phyloP scores from a whole-genome alignment of 2,888 invertebrate genomes.

The Vandiemenella viatica region DNA sequence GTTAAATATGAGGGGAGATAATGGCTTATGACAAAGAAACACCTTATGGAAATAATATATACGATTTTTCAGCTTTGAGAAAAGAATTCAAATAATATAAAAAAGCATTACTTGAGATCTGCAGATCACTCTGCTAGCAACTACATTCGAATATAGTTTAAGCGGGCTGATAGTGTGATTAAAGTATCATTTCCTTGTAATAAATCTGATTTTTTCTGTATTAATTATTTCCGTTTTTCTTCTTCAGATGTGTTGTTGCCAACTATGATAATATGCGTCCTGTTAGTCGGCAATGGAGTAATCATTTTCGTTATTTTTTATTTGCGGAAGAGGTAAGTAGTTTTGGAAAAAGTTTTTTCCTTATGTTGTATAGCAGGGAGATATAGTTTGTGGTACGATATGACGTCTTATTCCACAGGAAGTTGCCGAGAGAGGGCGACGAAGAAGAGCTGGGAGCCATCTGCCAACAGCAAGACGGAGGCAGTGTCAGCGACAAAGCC shows the following conservation, averaged over 20 bases:
- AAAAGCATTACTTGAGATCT: too few species aligned
- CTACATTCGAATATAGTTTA: too few species aligned
- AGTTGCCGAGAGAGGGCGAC: constrained; percentile 3
- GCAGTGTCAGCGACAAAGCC: constrained; percentile 8
- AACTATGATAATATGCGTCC: constrained; percentile 49
- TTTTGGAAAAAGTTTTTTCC: neutral
- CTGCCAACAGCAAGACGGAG: constrained; percentile 10
- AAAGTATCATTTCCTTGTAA: too few species aligned
- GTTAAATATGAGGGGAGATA: too few species aligned
- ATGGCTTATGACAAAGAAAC: too few species aligned
- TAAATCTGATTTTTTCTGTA: too few species aligned
- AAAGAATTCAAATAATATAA: too few species aligned
- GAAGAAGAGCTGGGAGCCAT: constrained; percentile 11
- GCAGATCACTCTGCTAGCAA: too few species aligned
- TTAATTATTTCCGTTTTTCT: too few species aligned
- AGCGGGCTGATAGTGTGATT: too few species aligned
- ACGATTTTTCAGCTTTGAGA: too few species aligned
- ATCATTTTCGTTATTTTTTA: constrained; percentile 59
- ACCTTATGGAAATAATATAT: too few species aligned
- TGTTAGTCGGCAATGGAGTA: constrained; percentile 56
- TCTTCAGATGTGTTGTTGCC: constrained; percentile 58
- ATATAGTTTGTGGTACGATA: neutral
- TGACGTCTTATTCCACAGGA: neutral
- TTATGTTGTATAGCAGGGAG: neutral
- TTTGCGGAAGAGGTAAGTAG: constrained; percentile 46